Evolutionary conservation across 1,140 invertebrate genomes (phyloP).

Genomic region (Heliothis virescens): DNA sequence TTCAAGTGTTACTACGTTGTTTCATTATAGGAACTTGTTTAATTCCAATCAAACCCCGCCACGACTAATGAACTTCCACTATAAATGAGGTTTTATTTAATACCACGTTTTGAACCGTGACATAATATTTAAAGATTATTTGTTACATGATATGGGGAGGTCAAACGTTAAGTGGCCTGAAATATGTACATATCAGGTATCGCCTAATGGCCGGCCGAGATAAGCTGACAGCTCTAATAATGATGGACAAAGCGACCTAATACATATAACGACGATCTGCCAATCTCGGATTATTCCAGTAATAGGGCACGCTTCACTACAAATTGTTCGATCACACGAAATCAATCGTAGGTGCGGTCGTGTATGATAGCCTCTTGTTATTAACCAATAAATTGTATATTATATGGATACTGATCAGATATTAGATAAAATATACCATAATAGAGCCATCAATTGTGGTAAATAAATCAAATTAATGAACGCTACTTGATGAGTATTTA

Average conservation of each 20-base stretch:
- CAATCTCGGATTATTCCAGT: constrained; percentile 17
- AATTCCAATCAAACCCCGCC: background rate
- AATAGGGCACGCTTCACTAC: constrained; percentile 27
- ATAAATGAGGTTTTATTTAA: background rate
- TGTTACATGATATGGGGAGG: constrained; percentile 38
- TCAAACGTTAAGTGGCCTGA: constrained; percentile 48
- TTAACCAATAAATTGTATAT: background rate
- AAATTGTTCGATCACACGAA: background rate
- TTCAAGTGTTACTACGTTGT: background rate
- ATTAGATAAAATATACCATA: no score
- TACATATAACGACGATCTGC: constrained; percentile 20
- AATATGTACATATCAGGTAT: constrained; percentile 49
- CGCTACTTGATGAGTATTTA: background rate
- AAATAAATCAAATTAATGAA: no score
- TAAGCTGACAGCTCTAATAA: constrained; percentile 48
- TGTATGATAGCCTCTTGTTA: background rate
- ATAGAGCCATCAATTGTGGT: no score
- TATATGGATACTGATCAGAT: background rate
- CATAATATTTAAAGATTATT: constrained; percentile 27
- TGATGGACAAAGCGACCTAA: constrained; percentile 32
- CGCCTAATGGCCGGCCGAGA: constrained; percentile 51
- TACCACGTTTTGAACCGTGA: background rate
- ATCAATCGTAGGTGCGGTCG: background rate
- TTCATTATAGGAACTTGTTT: background rate
- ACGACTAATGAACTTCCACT: background rate